Conservation (phyloP, 2,797 vertebrate species). For the Telmatherina bonti region DNA sequence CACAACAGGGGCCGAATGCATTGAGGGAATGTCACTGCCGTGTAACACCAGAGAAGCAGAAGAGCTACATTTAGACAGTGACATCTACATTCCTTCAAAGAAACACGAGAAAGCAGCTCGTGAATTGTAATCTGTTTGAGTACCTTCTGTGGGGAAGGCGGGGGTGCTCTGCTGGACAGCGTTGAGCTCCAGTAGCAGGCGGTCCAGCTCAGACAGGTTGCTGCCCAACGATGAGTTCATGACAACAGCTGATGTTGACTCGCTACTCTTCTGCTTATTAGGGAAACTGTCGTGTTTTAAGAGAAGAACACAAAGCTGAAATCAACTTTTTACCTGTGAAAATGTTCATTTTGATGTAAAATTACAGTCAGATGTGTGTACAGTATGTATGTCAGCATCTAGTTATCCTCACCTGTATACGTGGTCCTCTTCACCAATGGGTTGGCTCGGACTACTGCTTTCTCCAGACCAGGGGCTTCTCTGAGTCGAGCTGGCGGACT, state of each 20-base stretch:
- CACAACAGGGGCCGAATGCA: slow-evolving; percentile 6
- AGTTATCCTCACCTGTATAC: slow-evolving; percentile 90
- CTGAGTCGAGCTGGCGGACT: slow-evolving; percentile 80
- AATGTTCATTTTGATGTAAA: background rate
- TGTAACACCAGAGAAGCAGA: slow-evolving; percentile 17
- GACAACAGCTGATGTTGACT: slow-evolving; percentile 84
- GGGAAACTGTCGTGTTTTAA: slow-evolving; percentile 88
- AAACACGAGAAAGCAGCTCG: slow-evolving; percentile 8
- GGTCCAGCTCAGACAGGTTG: slow-evolving; percentile 97
- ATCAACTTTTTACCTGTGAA: background rate
- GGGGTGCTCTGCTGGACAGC: slow-evolving; percentile 92
- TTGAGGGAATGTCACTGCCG: background rate
- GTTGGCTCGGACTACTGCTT: slow-evolving; percentile 77
- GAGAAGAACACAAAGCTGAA: background rate
- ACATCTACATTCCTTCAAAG: background rate
- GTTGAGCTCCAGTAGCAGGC: slow-evolving; percentile 94
- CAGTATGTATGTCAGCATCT: too few relatives aligned
- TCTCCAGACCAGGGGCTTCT: slow-evolving; percentile 85
- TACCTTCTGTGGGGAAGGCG: slow-evolving; percentile 87
- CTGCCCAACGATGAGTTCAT: slow-evolving; percentile 92
- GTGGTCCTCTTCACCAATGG: slow-evolving; percentile 91
- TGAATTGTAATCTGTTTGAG: slow-evolving; percentile 6
- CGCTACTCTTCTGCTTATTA: slow-evolving; percentile 92
- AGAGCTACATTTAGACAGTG: slow-evolving; percentile 3
- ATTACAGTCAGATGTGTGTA: background rate